These are phyloP conservation scores for Campylorhamphus procurvoides DNA, from an alignment of 2,113 vertebrate genomes.

Conservation along the genomic window DNA sequence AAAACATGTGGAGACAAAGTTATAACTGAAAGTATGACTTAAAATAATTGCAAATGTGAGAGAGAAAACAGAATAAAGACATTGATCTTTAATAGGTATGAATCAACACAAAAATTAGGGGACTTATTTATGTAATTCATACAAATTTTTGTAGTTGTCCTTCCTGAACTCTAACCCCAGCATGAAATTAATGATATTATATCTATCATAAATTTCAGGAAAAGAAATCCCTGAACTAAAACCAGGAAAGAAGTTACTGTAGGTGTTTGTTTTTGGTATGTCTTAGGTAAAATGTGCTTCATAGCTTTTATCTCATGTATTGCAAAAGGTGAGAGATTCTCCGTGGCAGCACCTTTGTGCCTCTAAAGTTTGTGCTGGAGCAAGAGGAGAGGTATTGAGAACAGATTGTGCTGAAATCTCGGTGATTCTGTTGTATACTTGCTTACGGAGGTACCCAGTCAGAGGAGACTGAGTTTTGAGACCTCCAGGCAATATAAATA, in stretches of 20 bases:
- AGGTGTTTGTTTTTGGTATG: neutral
- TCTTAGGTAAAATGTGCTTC: neutral
- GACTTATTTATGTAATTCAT: neutral
- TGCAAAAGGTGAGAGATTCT: neutral
- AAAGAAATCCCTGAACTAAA: neutral
- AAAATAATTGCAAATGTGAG: neutral
- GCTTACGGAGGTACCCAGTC: neutral
- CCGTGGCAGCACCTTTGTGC: neutral
- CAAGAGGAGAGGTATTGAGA: neutral
- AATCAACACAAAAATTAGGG: neutral
- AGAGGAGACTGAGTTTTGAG: neutral
- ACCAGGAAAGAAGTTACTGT: neutral
- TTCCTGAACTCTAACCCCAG: neutral
- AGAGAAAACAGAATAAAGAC: neutral
- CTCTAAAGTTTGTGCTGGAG: neutral
- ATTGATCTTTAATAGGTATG: neutral
- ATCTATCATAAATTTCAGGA: neutral
- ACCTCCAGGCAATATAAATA: neutral
- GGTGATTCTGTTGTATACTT: neutral
- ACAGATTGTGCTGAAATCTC: neutral
- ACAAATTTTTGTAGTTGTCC: neutral
- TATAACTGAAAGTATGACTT: neutral
- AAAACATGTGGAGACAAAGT: neutral
- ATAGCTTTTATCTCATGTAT: neutral
- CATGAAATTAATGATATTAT: neutral